Evolutionary conservation across 2,888 invertebrate genomes (phyloP), one percentile per base, ranked within the genome.

Genomic region (Diaperis boleti): DNA sequence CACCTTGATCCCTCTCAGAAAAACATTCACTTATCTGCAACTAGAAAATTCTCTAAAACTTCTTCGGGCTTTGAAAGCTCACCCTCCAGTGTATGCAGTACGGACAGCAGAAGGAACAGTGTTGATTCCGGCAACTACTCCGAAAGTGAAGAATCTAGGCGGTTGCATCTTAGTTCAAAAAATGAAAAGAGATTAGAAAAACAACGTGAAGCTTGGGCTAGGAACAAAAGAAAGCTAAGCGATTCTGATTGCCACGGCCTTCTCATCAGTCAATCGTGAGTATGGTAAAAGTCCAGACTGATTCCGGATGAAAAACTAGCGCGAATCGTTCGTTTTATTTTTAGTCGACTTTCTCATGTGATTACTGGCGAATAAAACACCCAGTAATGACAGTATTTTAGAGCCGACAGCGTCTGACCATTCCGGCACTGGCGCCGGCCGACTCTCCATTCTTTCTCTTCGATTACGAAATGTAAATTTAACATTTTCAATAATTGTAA

Each of bases 161-260:
- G 79, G 54, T 81, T 81, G 81, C 77, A 79, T 63, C 71, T 77
- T 6, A 77, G 74, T 39, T 72, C 78, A 13, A 80, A 78, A 60
- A 80, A 78, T 22, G 82, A 82, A 62, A 77, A 80, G 65, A 74
- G 81, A 60, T 62, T 82, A 61, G 76, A 76, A 73, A 80, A 82
- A 67, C 82, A 82, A 64, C 70, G 82, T 66, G 81, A 81, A 64
- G 82, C 81, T 1, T 82, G 82, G 82, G 80, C 82, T 22, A 76
- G 81, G 66, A 81, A 80, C 63, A 75, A 76, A 45, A 74, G 81
- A 68, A 81, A 79, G 70, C 66, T 82, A 29, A 81, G 81, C 67
- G 69, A 75, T n/a, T 74, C 75, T 49, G 78, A 79, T 45, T 61
- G 73, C 1, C 72, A 69, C 20, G 69, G 64, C 45, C 62, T 41